Evolutionary conservation across 2,888 invertebrate species (phyloP).

Genomic region (Orchestes rusci): DNA sequence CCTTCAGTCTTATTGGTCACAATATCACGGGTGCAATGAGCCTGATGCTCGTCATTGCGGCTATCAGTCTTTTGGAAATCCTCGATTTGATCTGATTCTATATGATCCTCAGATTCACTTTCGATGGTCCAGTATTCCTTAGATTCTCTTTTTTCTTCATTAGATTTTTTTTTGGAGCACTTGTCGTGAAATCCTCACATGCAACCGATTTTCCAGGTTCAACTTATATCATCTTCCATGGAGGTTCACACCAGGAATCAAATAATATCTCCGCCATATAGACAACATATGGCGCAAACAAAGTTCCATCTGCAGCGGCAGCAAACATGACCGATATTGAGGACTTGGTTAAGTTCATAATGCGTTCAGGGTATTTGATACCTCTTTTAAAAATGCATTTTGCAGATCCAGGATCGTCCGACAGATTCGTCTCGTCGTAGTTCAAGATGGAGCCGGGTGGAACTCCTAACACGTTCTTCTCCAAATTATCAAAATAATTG

Average conservation of each 20-base stretch:
- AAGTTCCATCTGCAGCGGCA: constrained; percentile 6
- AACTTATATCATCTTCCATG: constrained; percentile 1
- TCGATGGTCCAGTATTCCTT: neutral
- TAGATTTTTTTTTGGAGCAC: neutral
- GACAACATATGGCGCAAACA: constrained; percentile 20
- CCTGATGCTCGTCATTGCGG: neutral
- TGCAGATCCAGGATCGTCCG: constrained; percentile 7
- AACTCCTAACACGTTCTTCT: constrained; percentile 12
- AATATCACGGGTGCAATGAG: neutral
- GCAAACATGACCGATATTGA: constrained; percentile 24
- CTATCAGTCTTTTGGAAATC: neutral
- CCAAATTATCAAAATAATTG: too few relatives aligned
- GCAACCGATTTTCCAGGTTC: constrained; percentile 3
- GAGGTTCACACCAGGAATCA: constrained; percentile 33
- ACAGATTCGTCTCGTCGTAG: constrained; percentile 28
- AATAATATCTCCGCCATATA: constrained; percentile 33
- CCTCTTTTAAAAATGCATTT: constrained; percentile 13
- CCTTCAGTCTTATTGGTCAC: constrained; percentile 1
- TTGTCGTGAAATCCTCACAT: too few relatives aligned
- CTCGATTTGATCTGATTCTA: neutral
- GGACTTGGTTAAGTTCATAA: constrained; percentile 12
- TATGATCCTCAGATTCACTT: neutral
- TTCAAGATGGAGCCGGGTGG: constrained; percentile 27
- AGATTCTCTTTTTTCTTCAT: neutral
- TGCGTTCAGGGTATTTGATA: constrained; percentile 12